A percentile compares a stretch with the other conserved stretches of the same genome.
phyloP scores from a whole-genome alignment of 2,888 invertebrate species.

The Eupithecia dodoneata region DNA sequence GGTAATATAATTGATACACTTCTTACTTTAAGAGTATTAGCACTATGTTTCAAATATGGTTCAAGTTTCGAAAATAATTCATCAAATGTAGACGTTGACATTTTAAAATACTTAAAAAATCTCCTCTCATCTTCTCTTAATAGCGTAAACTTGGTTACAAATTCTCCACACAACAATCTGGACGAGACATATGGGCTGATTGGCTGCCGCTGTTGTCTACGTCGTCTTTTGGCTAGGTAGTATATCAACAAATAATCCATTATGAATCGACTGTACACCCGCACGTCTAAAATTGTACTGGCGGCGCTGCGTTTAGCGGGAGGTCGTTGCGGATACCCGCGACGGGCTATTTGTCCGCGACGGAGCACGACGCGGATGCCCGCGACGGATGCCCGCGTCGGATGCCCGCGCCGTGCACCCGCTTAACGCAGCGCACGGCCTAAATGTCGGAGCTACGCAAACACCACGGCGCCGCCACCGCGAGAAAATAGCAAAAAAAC shows the following conservation, averaged over 20 bases:
- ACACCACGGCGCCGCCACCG: too few species aligned
- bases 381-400: constrained; percentile 8
- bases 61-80: constrained; percentile 19
- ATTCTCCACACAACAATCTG: constrained; percentile 5
- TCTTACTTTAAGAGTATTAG: constrained; percentile 11
- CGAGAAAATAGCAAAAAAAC: too few species aligned
- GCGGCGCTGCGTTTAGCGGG: constrained; percentile 6
- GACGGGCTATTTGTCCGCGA: constrained; percentile 10
- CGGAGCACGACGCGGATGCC: constrained; percentile 5
- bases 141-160: constrained; percentile 11
- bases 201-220: constrained; percentile 20
- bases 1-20: constrained; percentile 13
- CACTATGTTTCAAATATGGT: constrained; percentile 16
- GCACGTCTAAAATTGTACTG: constrained; percentile 6
- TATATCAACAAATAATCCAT: constrained; percentile 8
- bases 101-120: constrained; percentile 12
- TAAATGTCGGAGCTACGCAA: too few species aligned
- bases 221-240: constrained; percentile 14
- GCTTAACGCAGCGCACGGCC: background rate
- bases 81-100: constrained; percentile 13
- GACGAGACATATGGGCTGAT: constrained; percentile 13
- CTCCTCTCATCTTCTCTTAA: constrained; percentile 10
- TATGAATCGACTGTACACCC: constrained; percentile 6
- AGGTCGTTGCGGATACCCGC: constrained; percentile 2
- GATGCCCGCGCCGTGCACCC: constrained; percentile 5